Evolutionary conservation across 2,797 vertebrate genomes (phyloP), one percentile per base, ranked within the genome.

Genomic region (Rachycentron canadum): DNA sequence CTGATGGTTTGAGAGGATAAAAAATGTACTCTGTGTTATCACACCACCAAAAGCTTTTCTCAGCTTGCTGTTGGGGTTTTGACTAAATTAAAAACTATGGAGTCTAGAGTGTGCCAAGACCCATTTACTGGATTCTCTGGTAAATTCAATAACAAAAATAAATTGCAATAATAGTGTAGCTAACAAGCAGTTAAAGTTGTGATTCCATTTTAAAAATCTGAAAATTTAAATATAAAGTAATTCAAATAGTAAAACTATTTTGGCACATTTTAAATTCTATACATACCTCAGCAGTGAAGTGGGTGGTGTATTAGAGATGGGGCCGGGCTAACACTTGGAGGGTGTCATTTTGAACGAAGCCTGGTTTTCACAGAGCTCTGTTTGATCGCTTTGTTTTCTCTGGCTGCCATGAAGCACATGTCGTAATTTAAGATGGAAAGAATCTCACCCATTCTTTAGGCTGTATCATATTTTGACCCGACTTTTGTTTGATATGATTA

Each of bases 401-500:
- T 52, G 66, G 82, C 85, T 73, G 66, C 81, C 77, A 58, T 75
- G 50, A 85, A 74, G 84, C 21, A 86, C 87, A 88, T 72, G 89
- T 88, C 75, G 25, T 89, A 79, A 83, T 81, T 57, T 81, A 86
- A 84, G 73, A 77, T 86, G 83, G 86, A 85, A 62, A 67, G 72
- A 68, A 28, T 62, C 68, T 68, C 76, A 60, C 63, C 76, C 72
- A 82, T 64, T 69, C 26, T 76, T 62, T 88, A 85, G 84, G 82
- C 79, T 91, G 89, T 91, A 86, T 84, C 75, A 80, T 89, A 84
- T 78, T 86, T 71, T 73, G 56, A 88, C 77, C 81, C 74, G 75
- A 81, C 65, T 81, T 86, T 84, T 84, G 79, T 88, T 84, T 70
- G 63, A 76, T 90, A 85, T 85, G 76, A 78, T 89, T 86, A 82